Percentiles rank a stretch among this genome's conserved stretches.
These are phyloP conservation scores for Dasyprocta punctata DNA, from an alignment of 2,113 vertebrate species.

Conservation along the genomic window DNA sequence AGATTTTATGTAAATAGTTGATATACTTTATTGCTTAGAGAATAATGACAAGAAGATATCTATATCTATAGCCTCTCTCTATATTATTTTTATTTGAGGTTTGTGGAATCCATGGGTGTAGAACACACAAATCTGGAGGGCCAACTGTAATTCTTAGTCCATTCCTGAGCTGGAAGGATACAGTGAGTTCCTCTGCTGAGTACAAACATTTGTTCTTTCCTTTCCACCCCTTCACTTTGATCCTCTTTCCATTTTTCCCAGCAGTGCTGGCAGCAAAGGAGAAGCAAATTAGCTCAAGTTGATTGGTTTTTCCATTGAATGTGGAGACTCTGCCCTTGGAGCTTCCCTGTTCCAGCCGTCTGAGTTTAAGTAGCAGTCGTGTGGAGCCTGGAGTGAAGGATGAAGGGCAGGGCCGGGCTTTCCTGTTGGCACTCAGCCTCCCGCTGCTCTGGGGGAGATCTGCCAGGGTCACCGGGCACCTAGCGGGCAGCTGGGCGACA, in stretches of 20 bases:
- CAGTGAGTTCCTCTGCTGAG: neutral
- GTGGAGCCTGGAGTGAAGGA: accelerated
- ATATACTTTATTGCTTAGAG: neutral
- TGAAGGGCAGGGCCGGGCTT: neutral
- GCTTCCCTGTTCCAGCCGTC: neutral
- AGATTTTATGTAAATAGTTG: neutral
- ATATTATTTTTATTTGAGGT: neutral
- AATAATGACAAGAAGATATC: neutral
- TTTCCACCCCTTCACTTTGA: slow-evolving; percentile 77
- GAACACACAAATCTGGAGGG: neutral
- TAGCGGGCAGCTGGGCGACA: neutral
- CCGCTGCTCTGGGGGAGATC: neutral
- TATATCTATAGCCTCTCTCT: too few relatives aligned
- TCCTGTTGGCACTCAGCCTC: neutral
- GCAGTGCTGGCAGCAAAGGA: slow-evolving; percentile 76
- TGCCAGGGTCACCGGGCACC: neutral
- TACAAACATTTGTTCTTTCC: slow-evolving; percentile 70
- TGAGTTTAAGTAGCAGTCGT: slow-evolving; percentile 16
- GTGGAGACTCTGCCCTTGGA: slow-evolving; percentile 65
- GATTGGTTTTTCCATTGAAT: slow-evolving; percentile 80
- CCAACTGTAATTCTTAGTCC: neutral
- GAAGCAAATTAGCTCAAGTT: slow-evolving; percentile 78
- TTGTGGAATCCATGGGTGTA: neutral
- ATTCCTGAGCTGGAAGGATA: slow-evolving; percentile 52
- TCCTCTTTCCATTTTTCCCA: slow-evolving; percentile 76